Base-by-base conservation (phyloP, 2,113 vertebrate species). In the Trinectes maculatus region DNA sequence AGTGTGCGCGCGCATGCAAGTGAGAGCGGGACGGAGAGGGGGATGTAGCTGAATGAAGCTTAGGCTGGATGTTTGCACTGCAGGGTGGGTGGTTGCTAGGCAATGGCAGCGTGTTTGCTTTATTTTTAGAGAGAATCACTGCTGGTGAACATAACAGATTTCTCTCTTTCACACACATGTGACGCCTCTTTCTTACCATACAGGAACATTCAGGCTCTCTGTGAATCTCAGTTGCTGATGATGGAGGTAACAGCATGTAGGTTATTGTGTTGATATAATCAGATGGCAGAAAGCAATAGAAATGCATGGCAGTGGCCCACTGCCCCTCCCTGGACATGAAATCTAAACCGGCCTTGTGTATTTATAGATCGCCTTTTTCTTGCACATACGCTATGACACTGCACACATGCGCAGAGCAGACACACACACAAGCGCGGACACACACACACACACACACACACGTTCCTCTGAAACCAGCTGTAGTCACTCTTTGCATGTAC, bases 121-220 rank as follows among this genome's bases (percentile, higher is more conserved):
- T 93, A 93, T 91, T 92, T 93, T 92, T 92, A 92, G 89, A 85
- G 77, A 80, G 81, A 83, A 89, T 87, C 79, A 72, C 86, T 82
- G 72, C 75, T 71, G 79, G 78, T 75, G 80, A 89, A 81, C 77
- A 76, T 56, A 81, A 74, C 80, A 77, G 57, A 85, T 79, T 83
- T 82, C 60, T 82, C 59, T 79, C 62, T 54, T 68, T 31, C 71
- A 24, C 67, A 65, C 48, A 39, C 49, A 43, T 22, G 43, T 40
- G 47, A 68, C 47, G 18, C 16, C 22, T 31, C 21, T 64, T 37
- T 34, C 34, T 46, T 40, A 54, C 56, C 51, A 52, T 62, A 69
- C 59, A 74, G 52, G 48, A 72, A 52, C 71, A 64, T 60, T 31
- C 4, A 36, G 37, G 12, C 24, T 26, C 19, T 42, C 12, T 28